phyloP scores from a whole-genome alignment of 1,140 invertebrate species.

The Aphidius ervi region DNA sequence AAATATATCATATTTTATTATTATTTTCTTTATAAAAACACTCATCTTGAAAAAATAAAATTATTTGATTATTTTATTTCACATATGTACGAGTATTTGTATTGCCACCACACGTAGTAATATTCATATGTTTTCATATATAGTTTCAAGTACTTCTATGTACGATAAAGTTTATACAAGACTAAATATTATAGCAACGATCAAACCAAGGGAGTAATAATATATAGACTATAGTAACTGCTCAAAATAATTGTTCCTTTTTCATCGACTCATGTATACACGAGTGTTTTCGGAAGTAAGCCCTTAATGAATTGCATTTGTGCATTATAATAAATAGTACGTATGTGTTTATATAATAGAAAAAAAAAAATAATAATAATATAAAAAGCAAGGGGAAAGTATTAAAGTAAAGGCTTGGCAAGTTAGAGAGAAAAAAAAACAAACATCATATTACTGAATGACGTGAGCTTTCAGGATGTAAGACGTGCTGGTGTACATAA shows the following conservation, averaged over 20 bases:
- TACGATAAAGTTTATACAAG: too few species aligned
- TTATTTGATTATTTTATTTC: too few species aligned
- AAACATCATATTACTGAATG: slow-evolving; percentile 17
- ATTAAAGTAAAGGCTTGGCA: neutral
- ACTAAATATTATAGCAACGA: too few species aligned
- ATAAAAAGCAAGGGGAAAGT: neutral
- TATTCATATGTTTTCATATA: too few species aligned
- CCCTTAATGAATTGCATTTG: slow-evolving; percentile 27
- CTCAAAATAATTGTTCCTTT: slow-evolving; percentile 20
- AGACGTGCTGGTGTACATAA: slow-evolving; percentile 5
- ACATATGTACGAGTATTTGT: too few species aligned
- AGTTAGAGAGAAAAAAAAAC: neutral
- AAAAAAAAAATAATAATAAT: neutral
- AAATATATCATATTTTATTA: too few species aligned
- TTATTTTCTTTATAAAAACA: too few species aligned
- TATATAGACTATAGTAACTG: neutral
- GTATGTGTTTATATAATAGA: neutral
- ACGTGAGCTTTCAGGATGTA: slow-evolving; percentile 10
- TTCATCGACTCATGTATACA: slow-evolving; percentile 22
- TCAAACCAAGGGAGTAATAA: neutral
- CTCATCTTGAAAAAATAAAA: too few species aligned
- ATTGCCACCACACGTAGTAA: too few species aligned
- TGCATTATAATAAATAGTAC: slow-evolving; percentile 16
- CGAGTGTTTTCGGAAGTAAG: slow-evolving; percentile 18
- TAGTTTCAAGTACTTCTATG: too few species aligned